These are phyloP conservation scores for Fopius arisanus DNA, from an alignment of 1,140 invertebrate genomes.

Conservation along the genomic window DNA sequence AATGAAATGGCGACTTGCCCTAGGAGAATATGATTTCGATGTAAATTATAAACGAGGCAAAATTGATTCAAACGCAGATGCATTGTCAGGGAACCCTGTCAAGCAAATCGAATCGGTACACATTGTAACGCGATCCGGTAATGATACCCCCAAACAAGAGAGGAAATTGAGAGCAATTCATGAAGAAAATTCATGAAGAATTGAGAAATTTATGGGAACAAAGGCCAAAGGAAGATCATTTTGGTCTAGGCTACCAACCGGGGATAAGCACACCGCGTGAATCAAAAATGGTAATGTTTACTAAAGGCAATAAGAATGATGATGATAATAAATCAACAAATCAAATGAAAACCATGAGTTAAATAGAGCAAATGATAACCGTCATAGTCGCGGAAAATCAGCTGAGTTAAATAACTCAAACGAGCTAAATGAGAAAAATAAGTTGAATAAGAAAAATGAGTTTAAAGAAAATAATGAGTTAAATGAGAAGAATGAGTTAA, in stretches of 20 bases:
- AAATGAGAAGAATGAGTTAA: too few species aligned
- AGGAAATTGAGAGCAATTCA: background rate
- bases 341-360: too few species aligned
- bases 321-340: background rate
- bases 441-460: too few species aligned
- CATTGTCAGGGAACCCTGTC: constrained; percentile 32
- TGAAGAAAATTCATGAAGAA: background rate
- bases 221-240: background rate
- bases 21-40: constrained; percentile 63
- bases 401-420: too few species aligned
- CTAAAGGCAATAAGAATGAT: background rate
- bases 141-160: background rate
- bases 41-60: constrained; percentile 58
- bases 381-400: too few species aligned
- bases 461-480: too few species aligned
- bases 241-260: background rate
- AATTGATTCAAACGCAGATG: constrained; percentile 53
- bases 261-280: background rate
- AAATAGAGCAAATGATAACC: too few species aligned
- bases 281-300: background rate
- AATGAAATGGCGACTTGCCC: constrained; percentile 62
- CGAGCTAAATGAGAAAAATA: too few species aligned
- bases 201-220: background rate
- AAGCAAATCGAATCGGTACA: background rate
- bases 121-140: background rate